These are phyloP conservation scores for Eilema caniola DNA, from an alignment of 2,888 invertebrate genomes.

Conservation along the genomic window DNA sequence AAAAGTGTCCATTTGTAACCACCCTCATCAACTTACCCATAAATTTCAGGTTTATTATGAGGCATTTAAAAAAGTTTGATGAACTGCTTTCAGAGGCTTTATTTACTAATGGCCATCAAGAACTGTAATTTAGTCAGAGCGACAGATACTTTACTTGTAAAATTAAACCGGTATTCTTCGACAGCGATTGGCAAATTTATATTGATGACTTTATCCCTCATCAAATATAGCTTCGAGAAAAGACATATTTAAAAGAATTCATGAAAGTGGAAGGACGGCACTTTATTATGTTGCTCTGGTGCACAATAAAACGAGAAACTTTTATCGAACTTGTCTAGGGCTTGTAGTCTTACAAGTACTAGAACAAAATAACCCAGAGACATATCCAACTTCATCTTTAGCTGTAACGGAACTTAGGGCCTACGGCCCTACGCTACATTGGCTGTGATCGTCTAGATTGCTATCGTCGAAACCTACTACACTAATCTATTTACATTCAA, in stretches of 20 bases:
- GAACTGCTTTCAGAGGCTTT: constrained; percentile 35
- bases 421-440: no score
- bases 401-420: no score
- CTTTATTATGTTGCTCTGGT: not conserved
- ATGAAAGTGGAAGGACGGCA: not conserved
- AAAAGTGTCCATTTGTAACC: constrained; percentile 66
- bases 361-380: not conserved
- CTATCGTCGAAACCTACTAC: no score
- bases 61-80: constrained; percentile 49
- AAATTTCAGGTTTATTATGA: constrained; percentile 54
- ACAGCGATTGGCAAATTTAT: not conserved
- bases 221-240: not conserved
- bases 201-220: not conserved
- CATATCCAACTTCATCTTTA: no score
- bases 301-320: not conserved
- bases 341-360: not conserved
- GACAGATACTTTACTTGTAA: not conserved
- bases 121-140: not conserved
- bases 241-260: not conserved
- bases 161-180: not conserved
- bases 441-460: no score
- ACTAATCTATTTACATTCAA: no score
- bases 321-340: not conserved
- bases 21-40: constrained; percentile 65
- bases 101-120: constrained; percentile 8